A percentile compares a stretch with the other conserved stretches of the same genome.
phyloP scores from a whole-genome alignment of 2,113 vertebrate species.

The Takifugu flavidus region DNA sequence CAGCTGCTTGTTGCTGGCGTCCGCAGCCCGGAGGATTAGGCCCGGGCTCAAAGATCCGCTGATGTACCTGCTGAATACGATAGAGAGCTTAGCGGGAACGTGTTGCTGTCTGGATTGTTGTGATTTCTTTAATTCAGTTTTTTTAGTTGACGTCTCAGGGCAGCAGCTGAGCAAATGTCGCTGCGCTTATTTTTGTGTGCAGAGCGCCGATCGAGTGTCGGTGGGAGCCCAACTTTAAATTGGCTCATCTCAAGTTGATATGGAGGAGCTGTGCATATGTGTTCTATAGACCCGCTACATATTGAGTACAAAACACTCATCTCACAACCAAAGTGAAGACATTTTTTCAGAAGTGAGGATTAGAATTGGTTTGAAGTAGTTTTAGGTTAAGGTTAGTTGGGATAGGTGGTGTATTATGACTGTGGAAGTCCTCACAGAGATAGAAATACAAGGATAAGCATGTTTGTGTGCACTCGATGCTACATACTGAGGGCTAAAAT shows the following conservation, averaged over 20 bases:
- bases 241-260: constrained; percentile 9
- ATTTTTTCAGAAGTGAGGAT: background rate
- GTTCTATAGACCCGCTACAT: background rate
- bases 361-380: too few species aligned
- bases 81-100: background rate
- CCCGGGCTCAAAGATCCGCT: constrained; percentile 10
- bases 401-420: too few species aligned
- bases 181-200: background rate
- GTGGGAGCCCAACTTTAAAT: background rate
- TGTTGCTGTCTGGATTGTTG: background rate
- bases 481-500: too few species aligned
- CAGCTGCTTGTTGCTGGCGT: constrained; percentile 53
- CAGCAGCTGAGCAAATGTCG: background rate
- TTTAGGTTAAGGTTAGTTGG: too few species aligned
- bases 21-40: constrained; percentile 39
- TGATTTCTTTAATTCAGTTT: background rate
- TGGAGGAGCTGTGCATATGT: background rate
- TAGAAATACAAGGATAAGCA: too few species aligned
- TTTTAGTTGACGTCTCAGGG: too few species aligned
- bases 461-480: too few species aligned
- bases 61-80: constrained; percentile 14
- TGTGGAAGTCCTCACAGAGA: too few species aligned
- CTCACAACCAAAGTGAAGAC: background rate
- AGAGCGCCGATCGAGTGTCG: background rate
- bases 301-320: background rate